Evolutionary conservation across 2,797 vertebrate genomes (phyloP).

Genomic region (Peromyscus aztecus): DNA sequence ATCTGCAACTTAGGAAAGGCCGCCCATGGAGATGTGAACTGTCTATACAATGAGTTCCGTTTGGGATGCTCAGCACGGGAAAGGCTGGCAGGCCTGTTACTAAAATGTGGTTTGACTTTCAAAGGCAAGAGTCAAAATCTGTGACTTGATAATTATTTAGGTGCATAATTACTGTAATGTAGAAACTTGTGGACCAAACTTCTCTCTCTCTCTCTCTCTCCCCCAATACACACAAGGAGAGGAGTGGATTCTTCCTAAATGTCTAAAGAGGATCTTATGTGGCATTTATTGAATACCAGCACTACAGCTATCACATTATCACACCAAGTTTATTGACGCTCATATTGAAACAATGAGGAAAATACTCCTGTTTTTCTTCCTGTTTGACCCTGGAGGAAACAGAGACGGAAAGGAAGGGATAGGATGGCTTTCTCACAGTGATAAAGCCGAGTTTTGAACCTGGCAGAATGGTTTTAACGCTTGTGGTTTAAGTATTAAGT

Average conservation of each 20-base stretch:
- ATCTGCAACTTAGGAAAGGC: constrained; percentile 15
- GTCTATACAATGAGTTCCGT: neutral
- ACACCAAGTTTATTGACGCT: neutral
- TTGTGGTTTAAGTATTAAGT: neutral
- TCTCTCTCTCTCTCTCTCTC: neutral
- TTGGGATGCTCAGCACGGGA: constrained; percentile 28
- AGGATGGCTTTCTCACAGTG: neutral
- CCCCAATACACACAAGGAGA: neutral
- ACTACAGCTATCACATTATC: neutral
- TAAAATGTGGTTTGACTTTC: constrained; percentile 43
- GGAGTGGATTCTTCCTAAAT: neutral
- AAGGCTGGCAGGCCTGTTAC: constrained; percentile 50
- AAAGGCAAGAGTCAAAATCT: constrained; percentile 1
- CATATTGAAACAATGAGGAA: neutral
- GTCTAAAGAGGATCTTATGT: neutral
- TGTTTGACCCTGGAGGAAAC: neutral
- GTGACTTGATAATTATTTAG: neutral
- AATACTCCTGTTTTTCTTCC: neutral
- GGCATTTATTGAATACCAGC: neutral
- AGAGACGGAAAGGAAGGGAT: neutral
- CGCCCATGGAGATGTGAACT: neutral
- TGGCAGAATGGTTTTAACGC: neutral
- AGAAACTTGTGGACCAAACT: neutral
- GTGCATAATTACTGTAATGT: neutral
- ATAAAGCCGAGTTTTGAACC: neutral